These are phyloP conservation scores for Yasuhikotakia modesta DNA, from an alignment of 2,797 vertebrate species.

Conservation along the genomic window DNA sequence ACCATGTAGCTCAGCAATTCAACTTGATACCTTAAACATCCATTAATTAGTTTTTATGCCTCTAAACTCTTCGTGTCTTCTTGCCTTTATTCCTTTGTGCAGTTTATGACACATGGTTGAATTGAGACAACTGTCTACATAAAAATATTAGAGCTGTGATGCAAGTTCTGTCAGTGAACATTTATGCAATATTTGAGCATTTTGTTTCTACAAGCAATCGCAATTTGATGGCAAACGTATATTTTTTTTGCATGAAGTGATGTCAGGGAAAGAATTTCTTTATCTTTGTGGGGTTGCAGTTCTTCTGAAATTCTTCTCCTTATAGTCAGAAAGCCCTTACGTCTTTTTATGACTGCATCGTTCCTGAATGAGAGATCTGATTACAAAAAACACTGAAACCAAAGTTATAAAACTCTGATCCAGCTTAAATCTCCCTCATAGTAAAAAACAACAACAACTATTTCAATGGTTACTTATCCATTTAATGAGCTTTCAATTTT, in stretches of 20 bases:
- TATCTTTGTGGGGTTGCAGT: neutral
- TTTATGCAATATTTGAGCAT: neutral
- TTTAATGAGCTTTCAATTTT: constrained; percentile 17
- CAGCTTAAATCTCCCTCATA: neutral
- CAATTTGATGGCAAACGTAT: neutral
- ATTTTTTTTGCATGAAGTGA: neutral
- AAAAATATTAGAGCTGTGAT: neutral
- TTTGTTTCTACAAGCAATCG: neutral
- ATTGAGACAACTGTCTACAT: neutral
- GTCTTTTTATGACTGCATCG: neutral
- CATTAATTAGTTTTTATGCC: neutral
- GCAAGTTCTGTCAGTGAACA: neutral
- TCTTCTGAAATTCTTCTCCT: neutral
- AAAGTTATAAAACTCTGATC: constrained; percentile 7
- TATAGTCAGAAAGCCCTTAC: neutral
- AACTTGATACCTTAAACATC: neutral
- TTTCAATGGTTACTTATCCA: neutral
- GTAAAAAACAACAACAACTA: neutral
- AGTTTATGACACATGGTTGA: neutral
- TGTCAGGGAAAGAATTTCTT: neutral
- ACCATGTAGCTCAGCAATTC: constrained; percentile 2
- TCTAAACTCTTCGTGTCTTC: neutral
- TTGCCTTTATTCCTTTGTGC: neutral
- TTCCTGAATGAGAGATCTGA: constrained; percentile 1
- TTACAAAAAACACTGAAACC: constrained; percentile 9